Evolutionary conservation across 2,888 invertebrate genomes (phyloP), one percentile per base, ranked within the genome.

Genomic region (Dicranocentrus wangi): DNA sequence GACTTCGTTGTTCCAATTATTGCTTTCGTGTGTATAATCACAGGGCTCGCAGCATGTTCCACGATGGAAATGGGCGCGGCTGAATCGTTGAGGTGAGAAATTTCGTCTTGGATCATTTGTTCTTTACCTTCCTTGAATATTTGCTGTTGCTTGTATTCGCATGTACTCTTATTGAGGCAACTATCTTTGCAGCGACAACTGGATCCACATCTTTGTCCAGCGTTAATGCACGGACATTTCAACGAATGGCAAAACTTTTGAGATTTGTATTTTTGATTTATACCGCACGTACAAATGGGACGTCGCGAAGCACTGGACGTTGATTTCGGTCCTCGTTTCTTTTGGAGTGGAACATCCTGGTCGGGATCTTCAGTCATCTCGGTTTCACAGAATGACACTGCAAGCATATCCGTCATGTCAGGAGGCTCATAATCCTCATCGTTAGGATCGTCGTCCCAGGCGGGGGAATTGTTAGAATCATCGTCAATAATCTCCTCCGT

Each of bases 201-300:
- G 25, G 61, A 68, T 8, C 32, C 32, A 25, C 81, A 81, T 51
- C 47, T 32, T 5, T 17, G 23, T 1, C 61, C 61, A 10, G 42
- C 43, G 15, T 47, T 43, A 42, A 69, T 17, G 39, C 81, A 81
- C 13, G 69, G 69, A 27, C 81, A 81, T 63, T 27, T 72, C 23
- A 5, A 3, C 17, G 19, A 53, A n/a, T 68, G 68, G 42, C 81
- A 81, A 5, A 81, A 68, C 23, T 75, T 81, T 55, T 81, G 73
- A 7, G 65, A 27, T 25, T 60, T 55, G 25, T 80, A 80, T 19
- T 80, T 80, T 68, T 63, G 61, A 13, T 15, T n/a, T 7, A 23
- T n/a, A 1, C 32, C 78, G 43, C 79, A 79, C 5, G 23, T 10
- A 21, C 79, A 79, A 7, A 42, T 23, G 2, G 19, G 27, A 58